phyloP scores from a whole-genome alignment of 2,113 vertebrate species.

The Notiomystis cincta region DNA sequence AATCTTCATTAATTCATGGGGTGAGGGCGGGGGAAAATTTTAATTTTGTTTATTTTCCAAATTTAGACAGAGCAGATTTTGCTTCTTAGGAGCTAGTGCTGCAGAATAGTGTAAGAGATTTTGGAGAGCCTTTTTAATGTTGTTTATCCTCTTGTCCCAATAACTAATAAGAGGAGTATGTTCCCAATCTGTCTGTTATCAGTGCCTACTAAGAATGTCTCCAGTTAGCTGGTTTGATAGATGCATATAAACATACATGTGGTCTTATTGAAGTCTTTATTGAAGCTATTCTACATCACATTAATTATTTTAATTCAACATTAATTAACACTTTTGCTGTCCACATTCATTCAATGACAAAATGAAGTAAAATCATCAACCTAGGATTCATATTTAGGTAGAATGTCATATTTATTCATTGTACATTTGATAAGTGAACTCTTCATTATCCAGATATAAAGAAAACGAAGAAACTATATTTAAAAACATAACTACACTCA shows the following conservation, averaged over 20 bases:
- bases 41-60: not conserved
- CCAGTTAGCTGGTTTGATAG: not conserved
- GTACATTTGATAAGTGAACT: not conserved
- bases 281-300: not conserved
- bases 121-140: not conserved
- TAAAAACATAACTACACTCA: not conserved
- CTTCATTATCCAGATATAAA: conserved; percentile 13
- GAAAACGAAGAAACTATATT: not conserved
- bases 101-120: not conserved
- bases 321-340: not conserved
- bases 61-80: not conserved
- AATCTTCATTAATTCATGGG: not conserved
- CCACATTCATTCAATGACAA: not conserved
- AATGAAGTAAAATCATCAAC: conserved; percentile 20
- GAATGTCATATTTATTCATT: conserved; percentile 20
- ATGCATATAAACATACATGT: not conserved
- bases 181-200: not conserved
- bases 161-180: not conserved
- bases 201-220: not conserved
- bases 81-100: not conserved
- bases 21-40: accelerated
- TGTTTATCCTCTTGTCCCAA: not conserved
- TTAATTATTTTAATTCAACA: conserved; percentile 32
- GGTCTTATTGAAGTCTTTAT: conserved; percentile 8
- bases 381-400: not conserved